These are phyloP conservation scores for Zaprionus ghesquierei DNA, from an alignment of 1,140 invertebrate genomes.

Conservation along the genomic window DNA sequence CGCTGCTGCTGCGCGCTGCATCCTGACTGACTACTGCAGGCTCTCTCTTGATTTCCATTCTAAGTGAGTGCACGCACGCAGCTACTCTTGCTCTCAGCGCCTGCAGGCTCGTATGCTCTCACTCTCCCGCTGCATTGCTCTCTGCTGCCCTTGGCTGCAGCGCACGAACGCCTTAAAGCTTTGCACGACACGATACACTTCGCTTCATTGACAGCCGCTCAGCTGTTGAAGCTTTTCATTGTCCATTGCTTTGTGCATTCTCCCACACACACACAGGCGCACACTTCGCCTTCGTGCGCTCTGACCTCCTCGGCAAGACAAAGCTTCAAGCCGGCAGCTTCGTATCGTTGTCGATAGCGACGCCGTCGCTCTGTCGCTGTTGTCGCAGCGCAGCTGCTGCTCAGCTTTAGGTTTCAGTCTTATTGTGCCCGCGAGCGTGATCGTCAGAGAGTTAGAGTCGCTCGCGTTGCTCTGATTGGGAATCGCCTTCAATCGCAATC, in stretches of 20 bases:
- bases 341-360: slow-evolving; percentile 15
- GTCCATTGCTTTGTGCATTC: slow-evolving; percentile 7
- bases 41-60: not conserved
- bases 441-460: slow-evolving; percentile 24
- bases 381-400: not conserved
- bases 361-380: slow-evolving; percentile 3
- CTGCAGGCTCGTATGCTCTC: not conserved
- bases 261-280: not conserved
- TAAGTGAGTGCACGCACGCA: not conserved
- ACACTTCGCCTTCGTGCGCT: slow-evolving; percentile 43
- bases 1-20: not conserved
- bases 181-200: not conserved
- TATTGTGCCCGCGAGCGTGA: slow-evolving; percentile 39
- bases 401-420: slow-evolving; percentile 49
- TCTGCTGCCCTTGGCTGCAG: not conserved
- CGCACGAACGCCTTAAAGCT: slow-evolving; percentile 22
- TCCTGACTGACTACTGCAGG: not conserved
- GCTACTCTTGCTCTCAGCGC: not conserved
- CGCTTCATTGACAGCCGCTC: slow-evolving; percentile 8
- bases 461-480: not conserved
- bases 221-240: slow-evolving; percentile 13
- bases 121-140: not conserved
- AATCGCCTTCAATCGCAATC: not conserved
- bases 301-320: slow-evolving; percentile 59
- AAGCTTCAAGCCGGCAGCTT: slow-evolving; percentile 44